Base-by-base conservation (phyloP, 2,113 vertebrate species). In the Synchiropus splendidus region DNA sequence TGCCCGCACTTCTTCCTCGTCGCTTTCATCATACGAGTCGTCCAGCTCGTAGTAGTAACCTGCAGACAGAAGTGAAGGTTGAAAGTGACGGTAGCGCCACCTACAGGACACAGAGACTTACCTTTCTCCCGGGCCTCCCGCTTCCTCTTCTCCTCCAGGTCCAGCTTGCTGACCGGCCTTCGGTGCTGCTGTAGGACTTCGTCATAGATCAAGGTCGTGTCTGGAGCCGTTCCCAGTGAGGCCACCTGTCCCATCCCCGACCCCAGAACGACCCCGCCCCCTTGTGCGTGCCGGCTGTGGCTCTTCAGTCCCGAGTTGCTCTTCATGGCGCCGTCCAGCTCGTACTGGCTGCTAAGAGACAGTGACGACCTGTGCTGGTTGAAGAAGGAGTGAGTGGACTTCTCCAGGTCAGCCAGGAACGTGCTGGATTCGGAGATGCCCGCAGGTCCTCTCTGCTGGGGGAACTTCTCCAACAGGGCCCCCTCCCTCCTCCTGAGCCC, bases 21-120 rank as follows among this genome's bases (percentile, higher is more conserved):
- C 95, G 0, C 95, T 98, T 77, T 98, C 95, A 0, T 97, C 95
- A 0, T 94, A 98, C 4, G 95, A 98, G 81, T 98, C 94, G 1
- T 97, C 94, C 66, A 97, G 86, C 78, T 99, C 94, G 0, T 99
- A 99, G 77, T 91, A 99, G 73, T 97, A 97, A 53, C 95, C 95
- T 99, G 72, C 6, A 64, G 14, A 39, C 32, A 42, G 10, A 40
- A 6, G 44, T 56, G 35, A 53, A 10, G 16, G 45, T 12, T 44
- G 35, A 35, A 21, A 51, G 8, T 16, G 13, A 21, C 18, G 16
- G 1, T n/a, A 18, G 12, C 14, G 16, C 16, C 18, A 37, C 36
- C 16, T 37, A 13, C 6, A 16, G 17, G 17, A 12, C 38, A 40
- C 16, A 11, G 21, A 27, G 21, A 27, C 3, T 10, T 71, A 97